phyloP scores from a whole-genome alignment of 2,888 invertebrate species.

The Heliconius aoede region DNA sequence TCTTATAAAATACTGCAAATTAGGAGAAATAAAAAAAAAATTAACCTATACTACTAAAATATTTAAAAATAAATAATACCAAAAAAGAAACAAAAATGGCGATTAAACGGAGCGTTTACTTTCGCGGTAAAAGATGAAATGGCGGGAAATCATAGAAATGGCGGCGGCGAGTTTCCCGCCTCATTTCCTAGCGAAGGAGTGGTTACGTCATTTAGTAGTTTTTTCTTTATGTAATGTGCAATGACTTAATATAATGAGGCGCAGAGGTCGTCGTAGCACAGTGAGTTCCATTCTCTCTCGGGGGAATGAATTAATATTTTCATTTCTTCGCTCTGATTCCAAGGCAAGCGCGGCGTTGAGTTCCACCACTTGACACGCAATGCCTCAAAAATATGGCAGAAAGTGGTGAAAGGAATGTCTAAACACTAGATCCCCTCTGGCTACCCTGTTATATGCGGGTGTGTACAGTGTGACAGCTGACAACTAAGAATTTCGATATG shows the following conservation, averaged over 20 bases:
- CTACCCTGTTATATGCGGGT: too few species aligned
- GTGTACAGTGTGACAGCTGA: too few species aligned
- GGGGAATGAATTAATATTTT: too few species aligned
- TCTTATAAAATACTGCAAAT: not conserved
- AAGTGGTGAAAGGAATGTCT: too few species aligned
- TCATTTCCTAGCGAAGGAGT: conserved; percentile 15
- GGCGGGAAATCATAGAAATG: conserved; percentile 32
- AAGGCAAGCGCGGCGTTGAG: too few species aligned
- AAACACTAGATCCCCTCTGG: too few species aligned
- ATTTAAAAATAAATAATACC: conserved; percentile 31
- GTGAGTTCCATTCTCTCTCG: too few species aligned
- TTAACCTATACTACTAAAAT: conserved; percentile 21
- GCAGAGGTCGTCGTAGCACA: too few species aligned
- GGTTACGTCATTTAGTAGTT: not conserved
- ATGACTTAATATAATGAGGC: conserved; percentile 1
- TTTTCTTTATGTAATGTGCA: conserved; percentile 13
- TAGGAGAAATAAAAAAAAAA: not conserved
- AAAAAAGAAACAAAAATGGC: conserved; percentile 30
- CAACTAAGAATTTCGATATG: not conserved
- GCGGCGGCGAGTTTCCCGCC: conserved; percentile 35
- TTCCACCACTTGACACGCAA: too few species aligned
- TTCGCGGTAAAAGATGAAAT: conserved; percentile 42
- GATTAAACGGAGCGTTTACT: conserved; percentile 42
- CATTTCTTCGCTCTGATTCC: too few species aligned
- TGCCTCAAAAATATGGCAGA: too few species aligned